Conservation (phyloP, 1,140 invertebrate species). For the Eriosoma lanigerum region DNA sequence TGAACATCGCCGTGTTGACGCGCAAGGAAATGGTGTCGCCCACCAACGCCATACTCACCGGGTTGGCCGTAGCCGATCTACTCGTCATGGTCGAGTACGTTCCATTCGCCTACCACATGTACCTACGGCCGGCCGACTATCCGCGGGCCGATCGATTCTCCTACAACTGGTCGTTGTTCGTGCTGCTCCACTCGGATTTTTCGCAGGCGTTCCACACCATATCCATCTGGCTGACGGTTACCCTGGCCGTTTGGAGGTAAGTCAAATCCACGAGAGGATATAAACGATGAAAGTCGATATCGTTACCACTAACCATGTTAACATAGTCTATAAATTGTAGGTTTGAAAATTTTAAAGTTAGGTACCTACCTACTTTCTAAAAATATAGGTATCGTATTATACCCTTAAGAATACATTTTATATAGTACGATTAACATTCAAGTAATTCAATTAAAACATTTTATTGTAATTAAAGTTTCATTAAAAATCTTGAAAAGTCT, state of each 20-base stretch:
- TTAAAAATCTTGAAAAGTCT: too few species aligned
- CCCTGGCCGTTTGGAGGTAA: slow-evolving; percentile 82
- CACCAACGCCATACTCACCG: slow-evolving; percentile 86
- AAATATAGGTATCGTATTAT: too few species aligned
- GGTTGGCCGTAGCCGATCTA: slow-evolving; percentile 87
- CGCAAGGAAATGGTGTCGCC: slow-evolving; percentile 86
- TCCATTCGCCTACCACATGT: slow-evolving; percentile 81
- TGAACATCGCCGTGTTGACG: slow-evolving; percentile 94
- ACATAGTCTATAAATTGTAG: too few species aligned
- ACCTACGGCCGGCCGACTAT: slow-evolving; percentile 64
- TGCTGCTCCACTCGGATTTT: slow-evolving; percentile 82
- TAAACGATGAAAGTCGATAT: too few species aligned
- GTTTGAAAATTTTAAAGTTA: too few species aligned
- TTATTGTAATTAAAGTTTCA: too few species aligned
- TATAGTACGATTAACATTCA: too few species aligned
- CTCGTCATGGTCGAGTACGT: slow-evolving; percentile 93
- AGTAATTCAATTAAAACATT: too few species aligned
- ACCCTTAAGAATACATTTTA: too few species aligned
- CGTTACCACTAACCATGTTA: too few species aligned
- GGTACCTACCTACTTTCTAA: too few species aligned
- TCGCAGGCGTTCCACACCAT: slow-evolving; percentile 85
- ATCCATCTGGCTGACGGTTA: slow-evolving; percentile 88
- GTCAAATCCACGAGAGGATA: too few species aligned
- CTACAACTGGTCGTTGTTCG: slow-evolving; percentile 78
- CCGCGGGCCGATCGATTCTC: slow-evolving; percentile 64